A percentile compares a stretch with the other conserved stretches of the same genome.
phyloP scores from a whole-genome alignment of 2,113 vertebrate species.

The Sprattus sprattus region DNA sequence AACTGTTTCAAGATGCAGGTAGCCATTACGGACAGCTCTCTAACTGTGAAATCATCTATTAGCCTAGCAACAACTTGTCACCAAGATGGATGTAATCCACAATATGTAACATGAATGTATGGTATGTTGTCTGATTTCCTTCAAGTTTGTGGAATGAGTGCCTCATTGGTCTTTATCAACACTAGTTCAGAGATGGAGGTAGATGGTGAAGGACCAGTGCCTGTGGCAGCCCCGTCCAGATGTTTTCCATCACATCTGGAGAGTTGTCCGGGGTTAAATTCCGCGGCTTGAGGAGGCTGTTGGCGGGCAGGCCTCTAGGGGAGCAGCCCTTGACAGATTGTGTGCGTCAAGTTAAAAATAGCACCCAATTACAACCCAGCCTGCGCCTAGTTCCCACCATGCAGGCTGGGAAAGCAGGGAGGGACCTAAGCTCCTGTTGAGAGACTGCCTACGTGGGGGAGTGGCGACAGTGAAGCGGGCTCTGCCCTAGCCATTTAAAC shows the following conservation, averaged over 20 bases:
- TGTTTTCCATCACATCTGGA: conserved; percentile 79
- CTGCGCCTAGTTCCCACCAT: conserved; percentile 72
- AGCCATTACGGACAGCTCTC: too few species aligned
- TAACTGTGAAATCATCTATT: too few species aligned
- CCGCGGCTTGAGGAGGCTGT: conserved; percentile 67
- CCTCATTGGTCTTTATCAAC: not conserved
- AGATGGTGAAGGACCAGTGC: conserved; percentile 24
- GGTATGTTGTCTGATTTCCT: not conserved
- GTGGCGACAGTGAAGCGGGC: conserved; percentile 32
- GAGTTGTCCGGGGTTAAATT: conserved; percentile 74
- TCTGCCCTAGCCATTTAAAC: conserved; percentile 22
- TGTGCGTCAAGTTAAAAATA: conserved; percentile 72
- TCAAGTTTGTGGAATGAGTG: not conserved
- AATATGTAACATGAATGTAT: too few species aligned
- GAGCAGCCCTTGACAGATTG: conserved; percentile 67
- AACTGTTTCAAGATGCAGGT: not conserved
- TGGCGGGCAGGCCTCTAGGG: conserved; percentile 68
- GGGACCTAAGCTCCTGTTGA: conserved; percentile 44
- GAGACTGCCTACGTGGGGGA: conserved; percentile 14
- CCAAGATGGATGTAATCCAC: not conserved
- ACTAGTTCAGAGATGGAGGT: not conserved
- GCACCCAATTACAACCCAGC: conserved; percentile 64
- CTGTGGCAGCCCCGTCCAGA: conserved; percentile 65
- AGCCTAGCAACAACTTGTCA: not conserved
- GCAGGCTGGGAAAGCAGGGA: conserved; percentile 73